Evolutionary conservation across 2,113 vertebrate species (phyloP), one percentile per base, ranked within the genome.

Genomic region (Dinomys branickii): DNA sequence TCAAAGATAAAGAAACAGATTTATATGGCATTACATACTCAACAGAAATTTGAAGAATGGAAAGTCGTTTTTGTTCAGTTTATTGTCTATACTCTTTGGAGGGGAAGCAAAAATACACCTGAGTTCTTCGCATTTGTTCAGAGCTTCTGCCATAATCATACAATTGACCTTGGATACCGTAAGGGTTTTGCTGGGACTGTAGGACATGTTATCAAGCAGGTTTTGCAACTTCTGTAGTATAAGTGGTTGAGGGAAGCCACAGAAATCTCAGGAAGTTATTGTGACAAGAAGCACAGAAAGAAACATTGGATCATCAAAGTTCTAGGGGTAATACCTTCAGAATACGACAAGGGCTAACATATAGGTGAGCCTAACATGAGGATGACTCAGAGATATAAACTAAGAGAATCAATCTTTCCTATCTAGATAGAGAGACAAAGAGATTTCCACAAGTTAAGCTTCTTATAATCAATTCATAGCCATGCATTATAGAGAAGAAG

Each of bases 61-160:
- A 56, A 85, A 30, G 35, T 44, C 83, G 78, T 85, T 97, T 97
- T 96, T 93, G 73, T 19, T 28, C 38, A 75, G 10, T 1, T 87
- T 92, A 83, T 85, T 88, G 33, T 54, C 14, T 83, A 56, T 22
- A 78, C 1, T 81, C 24, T 59, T 63, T 65, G 38, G 22, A 10
- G 61, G 17, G 44, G 8, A 63, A 44, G 11, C 50, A n/a, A 77
- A 95, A 75, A 38, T 67, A 41, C 24, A 71, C 77, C 12, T 80
- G 38, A 95, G 17, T 38, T 92, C 35, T 94, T 35, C 13, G 90
- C 50, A 56, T 80, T 41, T 84, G 30, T 67, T 95, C 30, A 59
- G 6, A 81, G 20, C 19, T 94, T 85, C 26, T 88, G n/a, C 50
- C 19, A 50, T 65, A 67, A 84, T 54, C 19, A 67, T 19, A 52